phyloP scores from a whole-genome alignment of 2,113 vertebrate species.

The Capreolus pygargus region DNA sequence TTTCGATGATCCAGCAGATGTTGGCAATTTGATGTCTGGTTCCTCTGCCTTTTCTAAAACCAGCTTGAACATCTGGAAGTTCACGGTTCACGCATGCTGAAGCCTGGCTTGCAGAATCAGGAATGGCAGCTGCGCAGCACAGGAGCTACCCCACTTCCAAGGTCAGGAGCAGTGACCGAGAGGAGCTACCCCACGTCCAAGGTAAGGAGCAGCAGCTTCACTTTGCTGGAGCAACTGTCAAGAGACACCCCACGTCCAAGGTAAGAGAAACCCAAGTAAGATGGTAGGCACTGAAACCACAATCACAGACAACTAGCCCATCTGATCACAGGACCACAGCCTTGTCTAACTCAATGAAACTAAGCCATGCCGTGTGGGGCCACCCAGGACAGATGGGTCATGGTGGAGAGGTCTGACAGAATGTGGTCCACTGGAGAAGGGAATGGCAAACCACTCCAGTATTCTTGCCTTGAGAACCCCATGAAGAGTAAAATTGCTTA shows the following conservation, averaged over 20 bases:
- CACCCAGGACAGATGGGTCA: accelerated
- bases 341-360: neutral
- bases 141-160: too few relatives aligned
- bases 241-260: neutral
- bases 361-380: neutral
- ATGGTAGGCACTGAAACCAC: neutral
- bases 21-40: neutral
- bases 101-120: neutral
- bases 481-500: neutral
- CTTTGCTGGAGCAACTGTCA: neutral
- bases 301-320: neutral
- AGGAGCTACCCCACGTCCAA: too few relatives aligned
- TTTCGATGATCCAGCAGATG: neutral
- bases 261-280: neutral
- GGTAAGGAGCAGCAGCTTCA: neutral
- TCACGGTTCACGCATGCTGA: accelerated
- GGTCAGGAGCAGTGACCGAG: neutral
- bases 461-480: neutral
- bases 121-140: too few relatives aligned
- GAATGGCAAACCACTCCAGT: neutral
- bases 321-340: neutral
- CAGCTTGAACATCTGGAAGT: neutral
- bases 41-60: neutral
- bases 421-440: neutral
- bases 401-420: neutral